Evolutionary conservation across 2,797 vertebrate species (phyloP), one percentile per base, ranked within the genome.

Genomic region (Dendrocincla tyrannina): DNA sequence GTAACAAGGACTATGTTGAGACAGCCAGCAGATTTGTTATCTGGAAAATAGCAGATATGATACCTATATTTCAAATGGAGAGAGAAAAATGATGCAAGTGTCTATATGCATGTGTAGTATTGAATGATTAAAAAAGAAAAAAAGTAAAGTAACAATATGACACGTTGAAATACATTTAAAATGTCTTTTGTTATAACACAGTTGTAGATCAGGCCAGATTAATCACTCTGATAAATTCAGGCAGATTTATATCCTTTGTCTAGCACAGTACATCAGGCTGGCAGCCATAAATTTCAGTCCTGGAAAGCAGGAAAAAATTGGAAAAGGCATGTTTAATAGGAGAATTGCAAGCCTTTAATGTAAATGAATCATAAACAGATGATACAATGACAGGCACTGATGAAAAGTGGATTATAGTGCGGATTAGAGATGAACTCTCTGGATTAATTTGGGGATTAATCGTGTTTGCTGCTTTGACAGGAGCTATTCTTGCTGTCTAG

Each of bases 391-490:
- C 62, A 69, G 67, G 19, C 23, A 27, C 32, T 87, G 63, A 47
- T 84, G 66, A 76, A 91, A 91, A 39, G 77, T 81, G 59, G 35
- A 62, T 75, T 81, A 73, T 17, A 59, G 30, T 55, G 35, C 35
- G 69, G 58, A 82, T 82, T 87, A 84, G 55, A 87, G 32, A 27
- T 79, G 59, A 85, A 12, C 10, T 64, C 24, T 80, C 82, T 63
- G 44, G 55, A 80, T 91, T 84, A 81, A 89, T 92, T 93, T 80
- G 9, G 39, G 50, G 46, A 81, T 81, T 55, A 72, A 73, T 73
- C 17, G 84, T 91, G 67, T 82, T 93, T 94, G 58, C 23, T 78
- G 12, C 66, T 95, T 92, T 85, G 75, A 76, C 70, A 69, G 47
- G 19, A 93, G 44, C 30, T 92, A 10, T 87, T 75, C 50, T 88